Conservation (phyloP, 2,797 vertebrate species). For the Chiroxiphia lanceolata region DNA sequence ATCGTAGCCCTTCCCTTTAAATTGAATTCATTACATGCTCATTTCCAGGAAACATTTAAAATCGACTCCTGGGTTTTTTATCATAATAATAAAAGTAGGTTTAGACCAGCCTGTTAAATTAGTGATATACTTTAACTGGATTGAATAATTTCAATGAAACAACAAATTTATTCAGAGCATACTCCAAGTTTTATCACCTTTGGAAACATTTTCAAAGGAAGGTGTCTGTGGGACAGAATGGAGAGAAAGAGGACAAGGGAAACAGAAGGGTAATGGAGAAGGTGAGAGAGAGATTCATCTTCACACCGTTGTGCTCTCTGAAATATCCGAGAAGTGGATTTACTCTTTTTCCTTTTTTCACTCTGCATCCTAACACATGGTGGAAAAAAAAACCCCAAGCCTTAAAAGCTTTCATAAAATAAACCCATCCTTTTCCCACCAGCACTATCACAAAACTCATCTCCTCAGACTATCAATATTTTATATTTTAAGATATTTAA, state of each 20-base stretch:
- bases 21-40: background rate
- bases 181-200: background rate
- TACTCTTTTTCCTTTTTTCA: background rate
- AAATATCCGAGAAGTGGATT: slow-evolving; percentile 23
- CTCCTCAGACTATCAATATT: background rate
- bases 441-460: background rate
- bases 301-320: background rate
- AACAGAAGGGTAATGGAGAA: background rate
- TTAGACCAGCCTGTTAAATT: background rate
- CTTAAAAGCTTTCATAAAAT: slow-evolving; percentile 2
- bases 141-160: background rate
- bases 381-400: background rate
- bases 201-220: background rate
- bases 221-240: background rate
- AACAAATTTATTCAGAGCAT: background rate
- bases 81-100: background rate
- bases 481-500: slow-evolving; percentile 3
- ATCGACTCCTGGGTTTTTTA: background rate
- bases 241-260: background rate
- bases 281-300: background rate
- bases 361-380: background rate
- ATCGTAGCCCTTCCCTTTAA: background rate
- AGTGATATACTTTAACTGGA: background rate
- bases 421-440: background rate
- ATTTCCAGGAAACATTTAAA: background rate